Percentiles rank a stretch among this genome's conserved stretches.
Conservation (phyloP, 2,888 invertebrate species). For the Andrena hattorfiana region DNA sequence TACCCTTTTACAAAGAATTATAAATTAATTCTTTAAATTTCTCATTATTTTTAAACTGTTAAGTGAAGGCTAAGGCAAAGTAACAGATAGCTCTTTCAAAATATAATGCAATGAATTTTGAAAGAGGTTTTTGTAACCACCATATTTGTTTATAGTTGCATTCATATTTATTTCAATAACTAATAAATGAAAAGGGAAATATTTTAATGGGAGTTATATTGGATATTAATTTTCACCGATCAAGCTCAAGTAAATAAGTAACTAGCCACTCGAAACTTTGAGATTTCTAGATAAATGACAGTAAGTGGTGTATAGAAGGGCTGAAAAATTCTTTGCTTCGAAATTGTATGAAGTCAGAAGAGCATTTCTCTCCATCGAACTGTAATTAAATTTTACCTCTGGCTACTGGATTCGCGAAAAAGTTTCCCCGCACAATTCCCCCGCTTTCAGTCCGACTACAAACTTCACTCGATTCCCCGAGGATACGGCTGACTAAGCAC, state of each 20-base stretch:
- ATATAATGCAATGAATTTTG: not conserved
- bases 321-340: not conserved
- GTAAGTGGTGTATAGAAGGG: not conserved
- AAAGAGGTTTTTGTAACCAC: not conserved
- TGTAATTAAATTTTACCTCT: not conserved
- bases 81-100: not conserved
- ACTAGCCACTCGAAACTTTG: not conserved
- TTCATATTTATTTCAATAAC: not conserved
- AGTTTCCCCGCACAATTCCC: conserved; percentile 12
- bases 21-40: too few species aligned
- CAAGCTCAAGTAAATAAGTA: too few species aligned
- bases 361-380: conserved; percentile 1
- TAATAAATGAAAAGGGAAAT: not conserved
- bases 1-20: too few species aligned
- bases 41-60: not conserved
- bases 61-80: not conserved
- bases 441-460: not conserved
- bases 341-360: not conserved
- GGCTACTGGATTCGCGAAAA: not conserved
- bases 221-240: not conserved
- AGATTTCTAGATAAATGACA: not conserved
- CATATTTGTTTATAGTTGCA: not conserved
- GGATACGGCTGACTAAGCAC: conserved; percentile 7
- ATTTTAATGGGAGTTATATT: not conserved
- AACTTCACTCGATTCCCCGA: not conserved